Base-by-base conservation (phyloP, 2,113 vertebrate genomes). In the Syngnathus typhle region DNA sequence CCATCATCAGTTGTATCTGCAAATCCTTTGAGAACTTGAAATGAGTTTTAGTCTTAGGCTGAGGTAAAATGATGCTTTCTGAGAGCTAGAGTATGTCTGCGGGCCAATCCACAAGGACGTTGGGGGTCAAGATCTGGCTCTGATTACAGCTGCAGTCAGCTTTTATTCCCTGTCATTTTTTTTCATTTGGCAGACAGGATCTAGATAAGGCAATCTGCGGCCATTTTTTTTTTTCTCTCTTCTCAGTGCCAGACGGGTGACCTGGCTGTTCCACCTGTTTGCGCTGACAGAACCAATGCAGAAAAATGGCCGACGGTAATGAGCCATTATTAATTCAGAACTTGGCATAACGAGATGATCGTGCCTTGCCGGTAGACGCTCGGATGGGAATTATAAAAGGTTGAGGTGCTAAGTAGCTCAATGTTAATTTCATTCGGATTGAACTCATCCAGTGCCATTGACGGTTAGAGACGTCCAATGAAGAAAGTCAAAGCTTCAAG, bases 281-380 rank as follows among this genome's bases (percentile, higher is more conserved):
- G 78, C 79, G 67, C 80, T 73, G 79, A 79, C 70, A 60, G 76
- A 76, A 70, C 51, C 43, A 41, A 67, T 64, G 82, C 64, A 21
- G 69, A 75, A 80, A 82, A 84, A 78, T 69, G 72, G 60, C 54
- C 5, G 58, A 65, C 67, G 13, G 5, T 83, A 87, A 85, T 85
- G 79, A 79, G 49, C 68, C 78, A 84, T 83, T 84, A 85, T 85
- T 88, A 81, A 85, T 89, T 86, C 81, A 82, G 71, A 67, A 69
- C 78, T 83, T 64, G 67, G 68, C 44, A 36, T 87, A 84, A 87
- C 83, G 77, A 84, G 81, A 88, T 58, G 76, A 82, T 83, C 59
- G 60, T 75, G 67, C 80, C 73, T 68, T 82, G 78, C 74, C 72
- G 75, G 70, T 39, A 32, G 62, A 72, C 68, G 78, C 68, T 70